These are phyloP conservation scores for Xyrichtys novacula DNA, from an alignment of 2,797 vertebrate genomes.

Conservation along the genomic window DNA sequence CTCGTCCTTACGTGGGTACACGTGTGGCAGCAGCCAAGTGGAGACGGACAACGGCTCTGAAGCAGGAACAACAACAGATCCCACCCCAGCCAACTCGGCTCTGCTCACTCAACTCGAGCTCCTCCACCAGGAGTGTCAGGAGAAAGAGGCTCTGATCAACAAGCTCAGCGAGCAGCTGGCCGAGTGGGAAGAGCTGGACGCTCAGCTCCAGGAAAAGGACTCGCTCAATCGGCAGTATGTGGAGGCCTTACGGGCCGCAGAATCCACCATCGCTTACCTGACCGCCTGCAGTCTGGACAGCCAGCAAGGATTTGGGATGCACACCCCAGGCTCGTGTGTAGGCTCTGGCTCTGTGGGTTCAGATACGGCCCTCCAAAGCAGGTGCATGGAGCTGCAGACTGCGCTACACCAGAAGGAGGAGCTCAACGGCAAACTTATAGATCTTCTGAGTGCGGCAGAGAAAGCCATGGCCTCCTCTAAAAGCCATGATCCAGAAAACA, in stretches of 20 bases:
- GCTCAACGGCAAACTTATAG: conserved; percentile 72
- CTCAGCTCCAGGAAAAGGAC: conserved; percentile 81
- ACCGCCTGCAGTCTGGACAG: conserved; percentile 85
- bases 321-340: background rate
- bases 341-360: conserved; percentile 38
- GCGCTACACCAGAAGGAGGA: conserved; percentile 77
- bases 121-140: conserved; percentile 85
- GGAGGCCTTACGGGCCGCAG: conserved; percentile 81
- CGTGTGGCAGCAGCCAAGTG: conserved; percentile 32
- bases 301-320: conserved; percentile 63
- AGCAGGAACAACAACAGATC: conserved; percentile 19
- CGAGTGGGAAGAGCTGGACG: conserved; percentile 74
- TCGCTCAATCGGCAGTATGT: conserved; percentile 69
- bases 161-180: conserved; percentile 76
- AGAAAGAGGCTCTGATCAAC: conserved; percentile 82
- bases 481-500: conserved; percentile 51
- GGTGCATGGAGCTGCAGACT: conserved; percentile 73
- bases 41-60: conserved; percentile 48
- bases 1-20: background rate
- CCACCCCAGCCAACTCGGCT: conserved; percentile 40
- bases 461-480: conserved; percentile 44
- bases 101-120: conserved; percentile 82
- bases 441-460: conserved; percentile 76
- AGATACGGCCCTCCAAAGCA: conserved; percentile 56
- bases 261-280: conserved; percentile 86